A percentile compares a stretch with the other conserved stretches of the same genome.
These are phyloP conservation scores for Crotalus tigris DNA, from an alignment of 2,113 vertebrate species.

Conservation along the genomic window DNA sequence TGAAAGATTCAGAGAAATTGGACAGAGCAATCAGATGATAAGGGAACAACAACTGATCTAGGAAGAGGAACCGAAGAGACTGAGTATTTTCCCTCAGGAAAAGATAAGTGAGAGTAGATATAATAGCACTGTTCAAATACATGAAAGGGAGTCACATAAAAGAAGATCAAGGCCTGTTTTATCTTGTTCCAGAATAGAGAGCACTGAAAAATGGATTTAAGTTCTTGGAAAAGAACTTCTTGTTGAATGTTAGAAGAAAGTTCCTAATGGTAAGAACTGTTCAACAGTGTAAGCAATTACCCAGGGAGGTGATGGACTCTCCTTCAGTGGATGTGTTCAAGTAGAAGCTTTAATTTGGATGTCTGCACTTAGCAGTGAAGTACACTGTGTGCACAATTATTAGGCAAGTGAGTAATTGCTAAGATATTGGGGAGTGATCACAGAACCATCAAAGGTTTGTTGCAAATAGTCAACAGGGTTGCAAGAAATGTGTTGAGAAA, in stretches of 20 bases:
- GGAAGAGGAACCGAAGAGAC: neutral
- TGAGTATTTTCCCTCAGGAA: neutral
- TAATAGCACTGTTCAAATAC: neutral
- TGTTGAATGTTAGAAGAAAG: neutral
- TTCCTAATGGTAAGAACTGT: neutral
- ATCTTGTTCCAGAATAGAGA: neutral
- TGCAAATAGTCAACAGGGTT: too few species aligned
- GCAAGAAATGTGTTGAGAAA: too few species aligned
- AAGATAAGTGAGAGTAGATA: neutral
- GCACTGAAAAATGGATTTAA: neutral
- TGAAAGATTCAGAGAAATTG: neutral
- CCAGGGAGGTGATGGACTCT: neutral
- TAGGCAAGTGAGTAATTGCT: too few species aligned
- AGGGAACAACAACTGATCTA: neutral
- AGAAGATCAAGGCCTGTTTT: neutral
- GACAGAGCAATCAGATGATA: neutral
- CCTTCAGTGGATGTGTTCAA: neutral
- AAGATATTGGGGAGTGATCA: too few species aligned
- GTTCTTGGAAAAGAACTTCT: neutral
- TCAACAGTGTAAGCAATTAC: neutral
- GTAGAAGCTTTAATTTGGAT: neutral
- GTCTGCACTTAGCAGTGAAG: neutral
- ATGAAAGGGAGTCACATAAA: neutral
- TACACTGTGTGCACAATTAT: neutral
- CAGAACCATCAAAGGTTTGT: too few species aligned